A percentile compares a stretch with the other conserved stretches of the same genome.
phyloP scores from a whole-genome alignment of 1,140 invertebrate genomes.

The Drosophila takahashii region DNA sequence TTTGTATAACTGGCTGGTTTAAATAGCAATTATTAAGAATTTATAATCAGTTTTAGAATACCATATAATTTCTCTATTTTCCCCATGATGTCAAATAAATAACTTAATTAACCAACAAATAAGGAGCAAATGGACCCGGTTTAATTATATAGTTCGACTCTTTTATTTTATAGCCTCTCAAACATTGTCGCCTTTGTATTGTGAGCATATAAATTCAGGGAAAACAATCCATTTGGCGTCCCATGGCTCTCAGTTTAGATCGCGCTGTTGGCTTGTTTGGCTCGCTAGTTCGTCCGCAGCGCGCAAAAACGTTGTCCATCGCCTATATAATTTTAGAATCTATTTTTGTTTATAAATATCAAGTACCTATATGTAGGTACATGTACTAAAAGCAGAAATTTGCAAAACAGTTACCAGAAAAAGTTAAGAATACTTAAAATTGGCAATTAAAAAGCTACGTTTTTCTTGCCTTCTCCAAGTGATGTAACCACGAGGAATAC shows the following conservation, averaged over 20 bases:
- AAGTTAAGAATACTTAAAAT: neutral
- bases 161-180: neutral
- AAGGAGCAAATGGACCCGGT: neutral
- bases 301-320: slow-evolving; percentile 35
- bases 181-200: neutral
- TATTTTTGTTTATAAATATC: slow-evolving; percentile 57
- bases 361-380: neutral
- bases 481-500: slow-evolving; percentile 49
- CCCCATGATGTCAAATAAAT: neutral
- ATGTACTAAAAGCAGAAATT: neutral
- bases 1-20: too few species aligned
- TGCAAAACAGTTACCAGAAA: neutral
- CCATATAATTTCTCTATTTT: neutral
- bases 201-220: neutral
- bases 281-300: slow-evolving; percentile 13
- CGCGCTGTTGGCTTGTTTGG: slow-evolving; percentile 32
- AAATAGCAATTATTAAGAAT: neutral
- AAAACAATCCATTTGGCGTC: slow-evolving; percentile 48
- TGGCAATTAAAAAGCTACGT: too few species aligned
- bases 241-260: slow-evolving; percentile 54
- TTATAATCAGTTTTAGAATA: neutral
- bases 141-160: neutral
- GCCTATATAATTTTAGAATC: slow-evolving; percentile 69
- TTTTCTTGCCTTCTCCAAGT: slow-evolving; percentile 26
- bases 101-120: neutral